A percentile compares a stretch with the other conserved stretches of the same genome.
phyloP scores from a whole-genome alignment of 2,113 vertebrate species.

The Phylloscopus trochilus region DNA sequence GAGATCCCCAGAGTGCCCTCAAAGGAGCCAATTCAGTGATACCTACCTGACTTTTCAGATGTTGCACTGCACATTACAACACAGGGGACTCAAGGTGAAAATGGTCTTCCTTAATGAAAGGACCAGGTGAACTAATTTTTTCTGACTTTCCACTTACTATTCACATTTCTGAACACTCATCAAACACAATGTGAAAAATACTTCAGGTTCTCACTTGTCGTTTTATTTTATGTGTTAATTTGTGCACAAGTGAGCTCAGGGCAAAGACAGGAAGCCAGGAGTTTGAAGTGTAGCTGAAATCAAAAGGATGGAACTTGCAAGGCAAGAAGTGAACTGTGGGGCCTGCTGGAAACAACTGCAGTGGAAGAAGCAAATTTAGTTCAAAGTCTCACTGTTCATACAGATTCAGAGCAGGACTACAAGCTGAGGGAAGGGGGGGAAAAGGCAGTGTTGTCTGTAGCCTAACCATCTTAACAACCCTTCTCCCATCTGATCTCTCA shows the following conservation, averaged over 20 bases:
- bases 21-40: background rate
- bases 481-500: background rate
- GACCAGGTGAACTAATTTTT: background rate
- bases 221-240: background rate
- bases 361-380: background rate
- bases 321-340: background rate
- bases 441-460: background rate
- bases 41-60: background rate
- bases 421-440: background rate
- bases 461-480: background rate
- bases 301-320: background rate
- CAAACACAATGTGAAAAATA: background rate
- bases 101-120: background rate
- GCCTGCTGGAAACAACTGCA: background rate
- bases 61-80: background rate
- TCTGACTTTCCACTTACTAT: background rate
- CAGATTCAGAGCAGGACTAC: background rate
- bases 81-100: background rate
- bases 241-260: background rate
- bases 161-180: background rate
- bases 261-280: background rate
- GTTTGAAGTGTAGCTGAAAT: background rate
- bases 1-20: background rate
- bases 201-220: background rate
- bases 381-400: background rate